A percentile compares a stretch with the other conserved stretches of the same genome.
Evolutionary conservation across 2,888 invertebrate species (phyloP).

Genomic region (Cephus sareptanus): DNA sequence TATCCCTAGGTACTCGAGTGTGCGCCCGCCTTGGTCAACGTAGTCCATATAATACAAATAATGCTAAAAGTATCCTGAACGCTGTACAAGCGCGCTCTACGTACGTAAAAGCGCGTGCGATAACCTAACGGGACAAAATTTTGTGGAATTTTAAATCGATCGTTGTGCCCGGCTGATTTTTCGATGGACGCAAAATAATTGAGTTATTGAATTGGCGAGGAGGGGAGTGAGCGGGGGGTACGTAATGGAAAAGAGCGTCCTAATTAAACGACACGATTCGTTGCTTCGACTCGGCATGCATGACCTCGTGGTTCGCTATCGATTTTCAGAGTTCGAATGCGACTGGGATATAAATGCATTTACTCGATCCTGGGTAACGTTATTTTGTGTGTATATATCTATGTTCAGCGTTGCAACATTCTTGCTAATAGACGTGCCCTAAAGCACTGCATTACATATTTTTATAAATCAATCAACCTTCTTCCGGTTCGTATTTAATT

Average conservation of each 20-base stretch:
- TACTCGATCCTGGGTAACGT: neutral
- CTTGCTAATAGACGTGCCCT: too few species aligned
- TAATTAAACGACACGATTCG: neutral
- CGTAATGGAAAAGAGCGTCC: neutral
- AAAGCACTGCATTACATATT: too few species aligned
- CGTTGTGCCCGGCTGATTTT: neutral
- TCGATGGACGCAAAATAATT: neutral
- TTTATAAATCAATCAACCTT: too few species aligned
- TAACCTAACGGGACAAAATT: neutral
- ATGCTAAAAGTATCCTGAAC: neutral
- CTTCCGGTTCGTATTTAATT: too few species aligned
- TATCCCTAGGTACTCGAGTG: neutral
- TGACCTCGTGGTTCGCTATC: neutral
- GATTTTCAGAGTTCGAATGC: neutral
- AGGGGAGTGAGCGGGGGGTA: neutral
- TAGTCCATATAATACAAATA: neutral
- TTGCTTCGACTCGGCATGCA: neutral
- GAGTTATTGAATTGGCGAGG: neutral
- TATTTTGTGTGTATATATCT: too few species aligned
- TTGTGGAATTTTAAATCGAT: neutral
- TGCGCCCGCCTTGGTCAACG: neutral
- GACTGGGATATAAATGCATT: neutral
- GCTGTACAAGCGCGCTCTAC: neutral
- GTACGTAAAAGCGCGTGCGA: neutral
- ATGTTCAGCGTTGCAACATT: too few species aligned